phyloP scores from a whole-genome alignment of 2,888 invertebrate species.

The Polydrusus pterygomalis region DNA sequence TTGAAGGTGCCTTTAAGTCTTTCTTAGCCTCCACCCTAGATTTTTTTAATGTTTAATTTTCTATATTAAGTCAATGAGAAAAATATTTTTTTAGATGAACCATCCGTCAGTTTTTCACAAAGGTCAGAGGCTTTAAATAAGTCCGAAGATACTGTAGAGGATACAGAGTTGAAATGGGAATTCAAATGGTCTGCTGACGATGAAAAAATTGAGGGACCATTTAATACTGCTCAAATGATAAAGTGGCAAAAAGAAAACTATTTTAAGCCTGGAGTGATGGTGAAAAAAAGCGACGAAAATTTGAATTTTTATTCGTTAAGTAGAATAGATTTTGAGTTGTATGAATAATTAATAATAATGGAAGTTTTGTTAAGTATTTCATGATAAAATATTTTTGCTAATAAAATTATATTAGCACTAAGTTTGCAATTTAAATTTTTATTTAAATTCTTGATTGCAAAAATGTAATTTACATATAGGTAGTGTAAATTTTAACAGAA shows the following conservation, averaged over 20 bases:
- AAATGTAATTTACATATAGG: no score
- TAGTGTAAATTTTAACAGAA: no score
- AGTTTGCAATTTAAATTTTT: no score
- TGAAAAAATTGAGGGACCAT: slow-evolving; percentile 88
- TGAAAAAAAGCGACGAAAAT: slow-evolving; percentile 84
- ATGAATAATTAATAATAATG: slow-evolving; percentile 86
- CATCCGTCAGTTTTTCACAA: slow-evolving; percentile 37
- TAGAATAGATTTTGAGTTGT: slow-evolving; percentile 95
- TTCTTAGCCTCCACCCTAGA: no score
- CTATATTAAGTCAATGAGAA: no score
- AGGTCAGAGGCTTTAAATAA: slow-evolving; percentile 15
- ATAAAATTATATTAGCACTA: no score
- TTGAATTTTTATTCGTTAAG: slow-evolving; percentile 88
- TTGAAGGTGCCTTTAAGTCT: no score
- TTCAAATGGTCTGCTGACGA: slow-evolving; percentile 89
- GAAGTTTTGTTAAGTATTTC: background rate
- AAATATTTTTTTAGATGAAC: slow-evolving; percentile 39
- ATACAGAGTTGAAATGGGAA: slow-evolving; percentile 85
- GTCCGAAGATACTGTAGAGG: slow-evolving; percentile 57
- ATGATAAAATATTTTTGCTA: background rate
- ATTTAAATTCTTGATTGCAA: no score
- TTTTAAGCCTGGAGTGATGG: slow-evolving; percentile 90
- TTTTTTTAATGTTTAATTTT: no score
- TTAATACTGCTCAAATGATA: slow-evolving; percentile 90
- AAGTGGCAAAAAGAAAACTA: slow-evolving; percentile 90